Evolutionary conservation across 2,888 invertebrate genomes (phyloP), one percentile per base, ranked within the genome.

Genomic region (Acrocyrtus sp.): DNA sequence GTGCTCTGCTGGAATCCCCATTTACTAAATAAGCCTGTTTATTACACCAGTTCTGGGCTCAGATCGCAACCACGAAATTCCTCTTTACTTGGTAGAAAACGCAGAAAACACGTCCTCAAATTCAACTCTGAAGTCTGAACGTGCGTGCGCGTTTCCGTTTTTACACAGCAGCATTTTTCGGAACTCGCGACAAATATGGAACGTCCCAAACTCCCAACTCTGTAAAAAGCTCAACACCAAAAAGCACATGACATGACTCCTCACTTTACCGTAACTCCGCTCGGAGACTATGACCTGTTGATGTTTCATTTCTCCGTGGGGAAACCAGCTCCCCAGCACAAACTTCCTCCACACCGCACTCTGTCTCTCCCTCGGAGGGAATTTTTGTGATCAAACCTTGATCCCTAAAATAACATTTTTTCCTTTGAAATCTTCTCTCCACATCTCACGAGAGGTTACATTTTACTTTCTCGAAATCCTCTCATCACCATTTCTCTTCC

Each of bases 341-440:
- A n/a, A n/a, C n/a, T n/a, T n/a, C n/a, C n/a, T n/a, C n/a, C n/a
- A n/a, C n/a, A n/a, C n/a, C n/a, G n/a, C n/a, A n/a, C n/a, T n/a
- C n/a, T n/a, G n/a, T n/a, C n/a, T n/a, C n/a, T n/a, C n/a, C n/a
- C n/a, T n/a, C n/a, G n/a, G n/a, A 60, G 19, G 17, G 47, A 34
- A 17, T 10, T 5, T 24, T 24, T 39, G 34, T 53, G 27, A 54
- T 34, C 39, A 51, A 67, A 50, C 60, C 54, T 68, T 68, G 68
- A 68, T 68, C 68, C 60, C 60, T 68, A 61, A 68, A 47, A 61
- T 60, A 68, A 60, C 53, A 53, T 47, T 68, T 48, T 48, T 22
- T 29, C 15, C 3, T 8, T 29, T 53, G 19, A 43, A 19, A n/a
- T n/a, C n/a, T n/a, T n/a, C n/a, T n/a, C n/a, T n/a, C n/a, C n/a